A percentile compares a stretch with the other conserved stretches of the same genome.
Evolutionary conservation across 2,113 vertebrate species (phyloP).

Genomic region (Festucalex cinctus): DNA sequence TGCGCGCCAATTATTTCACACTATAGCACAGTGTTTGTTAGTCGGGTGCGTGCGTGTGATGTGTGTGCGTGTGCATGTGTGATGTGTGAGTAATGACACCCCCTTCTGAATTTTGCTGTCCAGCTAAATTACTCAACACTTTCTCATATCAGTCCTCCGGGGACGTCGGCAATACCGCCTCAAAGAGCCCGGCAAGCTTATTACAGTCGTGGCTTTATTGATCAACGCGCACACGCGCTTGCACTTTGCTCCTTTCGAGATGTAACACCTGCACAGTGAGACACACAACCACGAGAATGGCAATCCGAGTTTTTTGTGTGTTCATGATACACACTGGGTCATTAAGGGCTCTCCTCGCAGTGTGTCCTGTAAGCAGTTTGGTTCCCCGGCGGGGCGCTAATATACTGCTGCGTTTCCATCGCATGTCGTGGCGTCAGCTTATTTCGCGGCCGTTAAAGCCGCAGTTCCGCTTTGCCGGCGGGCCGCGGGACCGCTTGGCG

Average conservation of each 20-base stretch:
- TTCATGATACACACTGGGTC: conserved; percentile 24
- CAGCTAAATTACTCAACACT: conserved; percentile 51
- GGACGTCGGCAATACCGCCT: conserved; percentile 52
- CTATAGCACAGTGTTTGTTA: background rate
- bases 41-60: background rate
- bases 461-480: background rate
- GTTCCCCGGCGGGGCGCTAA: conserved; percentile 60
- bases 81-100: conserved; percentile 19
- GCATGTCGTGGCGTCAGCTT: conserved; percentile 7
- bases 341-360: conserved; percentile 63
- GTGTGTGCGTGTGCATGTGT: background rate
- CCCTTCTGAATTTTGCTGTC: conserved; percentile 45
- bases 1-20: conserved; percentile 10
- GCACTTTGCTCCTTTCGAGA: conserved; percentile 7
- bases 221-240: conserved; percentile 30
- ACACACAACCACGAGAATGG: conserved; percentile 1
- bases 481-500: background rate
- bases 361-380: conserved; percentile 72
- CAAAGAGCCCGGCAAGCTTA: conserved; percentile 48
- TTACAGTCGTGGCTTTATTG: conserved; percentile 64
- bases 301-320: conserved; percentile 3
- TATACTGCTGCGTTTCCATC: conserved; percentile 30
- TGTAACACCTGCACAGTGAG: conserved; percentile 33
- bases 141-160: conserved; percentile 50
- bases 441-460: conserved; percentile 10